phyloP scores from a whole-genome alignment of 2,797 vertebrate species.

The Chaetodon trifasciatus region DNA sequence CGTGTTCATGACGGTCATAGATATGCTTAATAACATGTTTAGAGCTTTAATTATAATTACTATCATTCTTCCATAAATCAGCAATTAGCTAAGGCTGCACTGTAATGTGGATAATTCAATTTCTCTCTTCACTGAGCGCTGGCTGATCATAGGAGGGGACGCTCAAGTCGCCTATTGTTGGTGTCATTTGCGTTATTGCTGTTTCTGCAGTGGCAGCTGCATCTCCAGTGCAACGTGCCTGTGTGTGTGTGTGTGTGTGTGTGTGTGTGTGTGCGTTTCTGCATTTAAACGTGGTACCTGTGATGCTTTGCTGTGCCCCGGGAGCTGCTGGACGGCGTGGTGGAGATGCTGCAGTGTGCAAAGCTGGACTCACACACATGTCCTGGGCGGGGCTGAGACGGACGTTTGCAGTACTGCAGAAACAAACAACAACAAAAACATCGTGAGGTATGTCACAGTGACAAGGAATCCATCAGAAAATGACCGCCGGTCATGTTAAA shows the following conservation, averaged over 20 bases:
- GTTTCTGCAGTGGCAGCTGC: constrained; percentile 16
- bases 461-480: not conserved
- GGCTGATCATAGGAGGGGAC: constrained; percentile 55
- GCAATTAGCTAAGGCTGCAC: constrained; percentile 70
- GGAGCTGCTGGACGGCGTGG: constrained; percentile 47
- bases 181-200: constrained; percentile 35
- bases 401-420: constrained; percentile 80
- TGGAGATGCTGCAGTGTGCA: constrained; percentile 53
- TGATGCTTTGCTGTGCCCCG: constrained; percentile 71
- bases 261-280: too few relatives aligned
- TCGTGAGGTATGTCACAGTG: not conserved
- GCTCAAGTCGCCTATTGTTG: constrained; percentile 44
- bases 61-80: constrained; percentile 74
- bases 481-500: not conserved
- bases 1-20: constrained; percentile 50
- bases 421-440: constrained; percentile 15
- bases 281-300: constrained; percentile 67
- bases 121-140: constrained; percentile 64
- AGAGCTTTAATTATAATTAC: constrained; percentile 78
- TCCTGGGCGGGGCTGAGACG: constrained; percentile 62
- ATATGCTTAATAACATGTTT: constrained; percentile 77
- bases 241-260: not conserved
- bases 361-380: constrained; percentile 70
- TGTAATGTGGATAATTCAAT: constrained; percentile 76
- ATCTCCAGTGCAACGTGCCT: not conserved